phyloP scores from a whole-genome alignment of 2,797 vertebrate species.

The Hoplostethus atlanticus region DNA sequence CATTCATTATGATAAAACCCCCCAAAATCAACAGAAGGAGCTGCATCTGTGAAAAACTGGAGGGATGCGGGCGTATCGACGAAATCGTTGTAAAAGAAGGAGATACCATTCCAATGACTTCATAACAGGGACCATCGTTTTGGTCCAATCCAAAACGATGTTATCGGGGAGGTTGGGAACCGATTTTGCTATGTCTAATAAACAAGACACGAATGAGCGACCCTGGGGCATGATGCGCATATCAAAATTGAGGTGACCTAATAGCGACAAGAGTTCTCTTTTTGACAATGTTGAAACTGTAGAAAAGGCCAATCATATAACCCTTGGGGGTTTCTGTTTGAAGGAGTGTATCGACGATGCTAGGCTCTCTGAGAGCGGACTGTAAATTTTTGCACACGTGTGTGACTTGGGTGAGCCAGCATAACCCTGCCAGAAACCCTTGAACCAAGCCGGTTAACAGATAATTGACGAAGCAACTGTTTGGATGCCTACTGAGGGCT shows the following conservation, averaged over 20 bases:
- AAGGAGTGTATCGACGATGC: background rate
- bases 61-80: too few species aligned
- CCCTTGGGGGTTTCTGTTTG: background rate
- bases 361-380: background rate
- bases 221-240: too few species aligned
- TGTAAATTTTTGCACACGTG: background rate
- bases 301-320: background rate
- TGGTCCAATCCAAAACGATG: too few species aligned
- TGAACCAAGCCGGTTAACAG: background rate
- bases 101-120: too few species aligned
- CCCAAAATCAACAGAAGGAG: too few species aligned
- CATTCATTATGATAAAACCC: too few species aligned
- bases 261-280: background rate
- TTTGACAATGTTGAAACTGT: background rate
- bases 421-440: background rate
- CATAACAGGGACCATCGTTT: too few species aligned
- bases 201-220: background rate
- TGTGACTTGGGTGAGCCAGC: background rate
- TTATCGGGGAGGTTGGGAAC: too few species aligned
- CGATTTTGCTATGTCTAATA: too few species aligned
- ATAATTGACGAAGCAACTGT: conserved; percentile 3
- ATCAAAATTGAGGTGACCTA: background rate
- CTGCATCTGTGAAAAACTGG: too few species aligned
- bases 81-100: too few species aligned
- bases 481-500: background rate